These are phyloP conservation scores for Lagenorhynchus albirostris DNA, from an alignment of 2,113 vertebrate species.

Conservation along the genomic window DNA sequence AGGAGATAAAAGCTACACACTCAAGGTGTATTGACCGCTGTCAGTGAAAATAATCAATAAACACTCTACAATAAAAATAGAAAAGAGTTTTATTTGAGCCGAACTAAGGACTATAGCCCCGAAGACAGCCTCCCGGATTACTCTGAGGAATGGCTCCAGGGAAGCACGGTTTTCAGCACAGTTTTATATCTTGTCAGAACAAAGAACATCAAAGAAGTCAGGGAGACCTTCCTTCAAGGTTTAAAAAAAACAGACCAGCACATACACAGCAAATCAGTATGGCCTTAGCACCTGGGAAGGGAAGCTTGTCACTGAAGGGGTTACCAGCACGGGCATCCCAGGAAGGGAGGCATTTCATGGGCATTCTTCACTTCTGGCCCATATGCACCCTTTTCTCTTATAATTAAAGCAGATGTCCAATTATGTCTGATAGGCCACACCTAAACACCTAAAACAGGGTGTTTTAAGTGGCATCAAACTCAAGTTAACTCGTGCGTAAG, in stretches of 20 bases:
- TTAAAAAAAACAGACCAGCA: neutral
- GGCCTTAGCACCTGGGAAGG: neutral
- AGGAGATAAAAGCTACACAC: neutral
- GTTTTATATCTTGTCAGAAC: neutral
- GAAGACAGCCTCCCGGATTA: neutral
- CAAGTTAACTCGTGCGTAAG: neutral
- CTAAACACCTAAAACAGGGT: neutral
- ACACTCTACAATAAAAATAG: neutral
- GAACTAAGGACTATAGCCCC: neutral
- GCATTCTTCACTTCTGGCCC: neutral
- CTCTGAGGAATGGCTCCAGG: neutral
- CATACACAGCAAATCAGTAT: neutral
- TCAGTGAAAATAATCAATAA: neutral
- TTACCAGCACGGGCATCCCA: neutral
- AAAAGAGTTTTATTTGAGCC: neutral
- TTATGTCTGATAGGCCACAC: neutral
- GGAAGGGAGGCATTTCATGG: neutral
- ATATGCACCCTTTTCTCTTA: neutral
- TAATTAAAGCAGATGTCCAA: neutral
- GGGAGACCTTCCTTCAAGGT: neutral
- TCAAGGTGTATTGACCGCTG: neutral
- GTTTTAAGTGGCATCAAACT: neutral
- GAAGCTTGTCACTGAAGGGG: neutral
- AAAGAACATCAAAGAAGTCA: neutral
- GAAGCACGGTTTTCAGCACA: neutral